Percentiles rank a stretch among this genome's conserved stretches.
These are phyloP conservation scores for Podarcis raffonei DNA, from an alignment of 2,113 vertebrate species.

Conservation along the genomic window DNA sequence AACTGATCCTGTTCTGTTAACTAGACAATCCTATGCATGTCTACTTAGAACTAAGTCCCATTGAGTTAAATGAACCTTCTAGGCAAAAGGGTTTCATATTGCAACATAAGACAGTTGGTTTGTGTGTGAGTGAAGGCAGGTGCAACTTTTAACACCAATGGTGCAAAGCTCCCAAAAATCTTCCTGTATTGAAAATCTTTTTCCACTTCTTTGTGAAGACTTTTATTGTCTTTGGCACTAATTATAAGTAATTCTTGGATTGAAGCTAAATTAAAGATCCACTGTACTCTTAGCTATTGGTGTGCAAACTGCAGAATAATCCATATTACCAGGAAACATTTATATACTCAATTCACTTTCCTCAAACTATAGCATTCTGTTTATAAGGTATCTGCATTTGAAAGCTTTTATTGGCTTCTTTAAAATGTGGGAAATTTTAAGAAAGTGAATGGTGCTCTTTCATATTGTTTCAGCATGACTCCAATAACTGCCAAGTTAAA, in stretches of 20 bases:
- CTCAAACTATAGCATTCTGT: background rate
- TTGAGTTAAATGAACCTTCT: background rate
- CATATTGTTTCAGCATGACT: constrained; percentile 5
- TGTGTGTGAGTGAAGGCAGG: background rate
- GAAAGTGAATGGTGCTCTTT: background rate
- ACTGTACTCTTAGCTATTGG: background rate
- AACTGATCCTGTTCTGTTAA: too few relatives aligned
- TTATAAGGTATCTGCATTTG: background rate
- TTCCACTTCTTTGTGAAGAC: background rate
- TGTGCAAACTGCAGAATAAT: background rate
- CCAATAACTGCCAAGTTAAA: constrained; percentile 5
- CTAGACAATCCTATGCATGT: too few relatives aligned
- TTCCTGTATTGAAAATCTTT: background rate
- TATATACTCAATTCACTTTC: background rate
- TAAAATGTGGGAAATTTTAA: background rate
- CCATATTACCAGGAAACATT: background rate
- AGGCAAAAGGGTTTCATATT: too few relatives aligned
- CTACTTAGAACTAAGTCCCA: too few relatives aligned
- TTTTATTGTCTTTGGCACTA: background rate
- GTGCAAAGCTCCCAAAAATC: background rate
- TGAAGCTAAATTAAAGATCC: background rate
- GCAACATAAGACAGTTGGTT: background rate
- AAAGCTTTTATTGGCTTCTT: constrained; percentile 1
- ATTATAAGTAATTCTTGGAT: background rate
- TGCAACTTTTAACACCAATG: background rate